Conservation (phyloP, 2,113 vertebrate genomes). For the Corydoras sp. region DNA sequence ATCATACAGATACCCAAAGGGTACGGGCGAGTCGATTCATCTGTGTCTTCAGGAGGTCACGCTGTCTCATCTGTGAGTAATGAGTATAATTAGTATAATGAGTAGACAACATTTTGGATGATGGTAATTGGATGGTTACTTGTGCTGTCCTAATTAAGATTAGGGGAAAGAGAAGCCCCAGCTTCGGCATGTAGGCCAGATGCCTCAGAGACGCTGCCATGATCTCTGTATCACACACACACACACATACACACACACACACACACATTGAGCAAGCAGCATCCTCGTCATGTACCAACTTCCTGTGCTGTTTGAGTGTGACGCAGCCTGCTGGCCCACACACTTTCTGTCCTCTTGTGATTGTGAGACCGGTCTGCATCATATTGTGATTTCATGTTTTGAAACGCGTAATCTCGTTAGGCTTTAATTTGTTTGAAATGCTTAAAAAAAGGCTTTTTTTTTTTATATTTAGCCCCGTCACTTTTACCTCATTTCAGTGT, state of each 20-base stretch:
- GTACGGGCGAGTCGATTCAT: too few species aligned
- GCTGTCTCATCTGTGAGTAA: slow-evolving; percentile 16
- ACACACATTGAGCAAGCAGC: background rate
- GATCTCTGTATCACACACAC: background rate
- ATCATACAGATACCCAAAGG: too few species aligned
- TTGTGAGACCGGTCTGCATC: too few species aligned
- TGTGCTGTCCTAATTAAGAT: too few species aligned
- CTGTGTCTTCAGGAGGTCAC: slow-evolving; percentile 15
- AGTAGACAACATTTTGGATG: background rate
- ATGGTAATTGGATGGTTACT: too few species aligned
- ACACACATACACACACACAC: background rate
- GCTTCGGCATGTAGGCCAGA: background rate
- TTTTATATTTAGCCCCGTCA: too few species aligned
- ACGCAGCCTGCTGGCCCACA: background rate
- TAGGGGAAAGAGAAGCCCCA: background rate
- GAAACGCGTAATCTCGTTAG: too few species aligned
- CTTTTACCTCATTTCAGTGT: too few species aligned
- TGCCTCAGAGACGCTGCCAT: background rate
- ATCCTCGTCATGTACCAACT: background rate
- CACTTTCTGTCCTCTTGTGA: too few species aligned
- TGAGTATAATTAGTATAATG: slow-evolving; percentile 20
- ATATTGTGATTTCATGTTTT: too few species aligned
- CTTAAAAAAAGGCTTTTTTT: too few species aligned
- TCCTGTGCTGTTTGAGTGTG: background rate
- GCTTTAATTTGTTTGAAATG: too few species aligned